Evolutionary conservation across 2,797 vertebrate genomes (phyloP).

Genomic region (Bradypodion ventrale): DNA sequence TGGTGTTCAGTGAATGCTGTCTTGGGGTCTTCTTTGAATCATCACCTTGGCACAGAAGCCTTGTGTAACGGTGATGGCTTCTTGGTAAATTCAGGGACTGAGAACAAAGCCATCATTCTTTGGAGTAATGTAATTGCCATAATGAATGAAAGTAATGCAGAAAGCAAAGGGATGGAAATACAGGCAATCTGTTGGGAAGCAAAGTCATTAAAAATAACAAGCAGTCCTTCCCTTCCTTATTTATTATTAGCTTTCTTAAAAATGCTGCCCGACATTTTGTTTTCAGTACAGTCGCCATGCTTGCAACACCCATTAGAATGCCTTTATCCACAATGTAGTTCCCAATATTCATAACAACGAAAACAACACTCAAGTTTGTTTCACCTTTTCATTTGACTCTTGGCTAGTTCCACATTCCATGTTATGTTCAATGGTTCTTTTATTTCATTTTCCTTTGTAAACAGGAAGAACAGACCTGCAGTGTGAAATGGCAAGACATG

Average conservation of each 20-base stretch:
- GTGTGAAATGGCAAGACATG: neutral
- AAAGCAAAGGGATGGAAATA: slow-evolving; percentile 78
- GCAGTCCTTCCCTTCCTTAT: slow-evolving; percentile 78
- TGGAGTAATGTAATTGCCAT: slow-evolving; percentile 68
- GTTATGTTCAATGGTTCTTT: neutral
- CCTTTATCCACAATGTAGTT: slow-evolving; percentile 38
- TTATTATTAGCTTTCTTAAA: slow-evolving; percentile 79
- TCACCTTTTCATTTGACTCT: slow-evolving; percentile 2
- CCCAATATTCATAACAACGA: slow-evolving; percentile 36
- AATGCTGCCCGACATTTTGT: slow-evolving; percentile 74
- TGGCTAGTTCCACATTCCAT: slow-evolving; percentile 9
- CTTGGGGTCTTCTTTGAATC: slow-evolving; percentile 61
- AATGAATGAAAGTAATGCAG: slow-evolving; percentile 79
- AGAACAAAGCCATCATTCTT: slow-evolving; percentile 87
- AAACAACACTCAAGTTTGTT: slow-evolving; percentile 12
- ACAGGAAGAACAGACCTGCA: neutral
- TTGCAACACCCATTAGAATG: slow-evolving; percentile 68
- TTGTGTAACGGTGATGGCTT: slow-evolving; percentile 65
- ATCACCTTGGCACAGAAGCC: slow-evolving; percentile 59
- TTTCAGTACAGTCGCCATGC: slow-evolving; percentile 69
- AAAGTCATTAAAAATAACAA: slow-evolving; percentile 92
- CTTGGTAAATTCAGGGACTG: slow-evolving; percentile 71
- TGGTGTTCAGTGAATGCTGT: slow-evolving; percentile 31
- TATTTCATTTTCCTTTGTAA: neutral
- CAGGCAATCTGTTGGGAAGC: slow-evolving; percentile 82